Evolutionary conservation across 2,888 invertebrate species (phyloP).

Genomic region (Ophioninae sp.): DNA sequence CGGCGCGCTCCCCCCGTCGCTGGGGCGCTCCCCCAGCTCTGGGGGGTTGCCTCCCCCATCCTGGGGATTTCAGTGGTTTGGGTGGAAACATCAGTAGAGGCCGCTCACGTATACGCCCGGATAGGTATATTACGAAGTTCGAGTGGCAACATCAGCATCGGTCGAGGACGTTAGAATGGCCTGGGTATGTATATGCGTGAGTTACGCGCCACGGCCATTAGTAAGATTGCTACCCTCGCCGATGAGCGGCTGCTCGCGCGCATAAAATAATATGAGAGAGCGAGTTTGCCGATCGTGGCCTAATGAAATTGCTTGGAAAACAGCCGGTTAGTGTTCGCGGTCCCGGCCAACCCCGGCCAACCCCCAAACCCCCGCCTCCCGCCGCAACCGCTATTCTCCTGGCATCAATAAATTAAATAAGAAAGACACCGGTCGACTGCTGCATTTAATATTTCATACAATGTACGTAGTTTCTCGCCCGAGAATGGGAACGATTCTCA

Average conservation of each 20-base stretch:
- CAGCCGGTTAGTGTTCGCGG: constrained; percentile 59
- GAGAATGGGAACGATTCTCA: constrained; percentile 3
- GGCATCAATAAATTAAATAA: constrained; percentile 62
- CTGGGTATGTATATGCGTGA: constrained; percentile 56
- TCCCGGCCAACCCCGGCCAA: constrained; percentile 16
- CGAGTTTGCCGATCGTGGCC: constrained; percentile 68
- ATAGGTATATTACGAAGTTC: constrained; percentile 58
- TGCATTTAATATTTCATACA: constrained; percentile 47
- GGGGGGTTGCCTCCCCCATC: too few species aligned
- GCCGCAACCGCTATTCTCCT: neutral
- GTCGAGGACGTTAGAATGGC: constrained; percentile 50
- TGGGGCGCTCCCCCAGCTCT: too few species aligned
- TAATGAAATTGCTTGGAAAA: constrained; percentile 77
- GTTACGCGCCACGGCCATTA: constrained; percentile 69
- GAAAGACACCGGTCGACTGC: constrained; percentile 27
- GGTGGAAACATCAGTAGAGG: constrained; percentile 38
- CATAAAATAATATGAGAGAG: constrained; percentile 71
- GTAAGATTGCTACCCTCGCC: constrained; percentile 74
- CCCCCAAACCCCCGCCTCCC: neutral
- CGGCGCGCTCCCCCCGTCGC: too few species aligned
- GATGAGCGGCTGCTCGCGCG: constrained; percentile 68
- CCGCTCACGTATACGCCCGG: constrained; percentile 29
- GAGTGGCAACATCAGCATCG: constrained; percentile 59
- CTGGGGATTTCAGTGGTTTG: too few species aligned
- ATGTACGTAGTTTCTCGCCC: neutral